phyloP scores from a whole-genome alignment of 2,888 invertebrate genomes.

The Nymphalis polychloros region DNA sequence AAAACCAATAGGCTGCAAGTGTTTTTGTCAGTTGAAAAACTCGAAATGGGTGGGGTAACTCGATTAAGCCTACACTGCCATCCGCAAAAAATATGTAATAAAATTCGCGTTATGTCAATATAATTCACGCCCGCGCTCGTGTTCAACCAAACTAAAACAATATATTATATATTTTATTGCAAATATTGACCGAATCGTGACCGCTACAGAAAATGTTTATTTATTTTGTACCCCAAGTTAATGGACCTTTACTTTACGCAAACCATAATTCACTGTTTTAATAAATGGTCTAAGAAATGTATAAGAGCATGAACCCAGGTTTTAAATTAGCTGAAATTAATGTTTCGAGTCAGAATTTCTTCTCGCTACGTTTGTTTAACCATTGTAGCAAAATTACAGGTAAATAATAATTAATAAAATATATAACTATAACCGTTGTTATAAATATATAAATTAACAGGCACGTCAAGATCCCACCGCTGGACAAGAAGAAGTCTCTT shows the following conservation, averaged over 20 bases:
- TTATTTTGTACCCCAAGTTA: conserved; percentile 11
- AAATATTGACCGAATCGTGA: neutral
- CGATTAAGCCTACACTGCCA: no score
- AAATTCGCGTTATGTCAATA: neutral
- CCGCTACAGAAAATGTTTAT: conserved; percentile 15
- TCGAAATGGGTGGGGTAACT: no score
- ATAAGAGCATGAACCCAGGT: conserved; percentile 19
- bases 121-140: neutral
- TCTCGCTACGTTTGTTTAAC: conserved; percentile 7
- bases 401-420: neutral
- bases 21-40: no score
- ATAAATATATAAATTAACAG: no score
- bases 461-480: no score
- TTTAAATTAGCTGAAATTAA: conserved; percentile 15
- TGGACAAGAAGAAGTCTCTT: no score
- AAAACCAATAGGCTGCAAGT: no score
- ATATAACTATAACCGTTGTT: no score
- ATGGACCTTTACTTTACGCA: conserved; percentile 13
- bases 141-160: neutral
- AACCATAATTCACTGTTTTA: conserved; percentile 19
- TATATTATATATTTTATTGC: neutral
- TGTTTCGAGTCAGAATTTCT: neutral
- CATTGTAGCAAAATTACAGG: neutral
- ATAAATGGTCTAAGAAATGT: conserved; percentile 22
- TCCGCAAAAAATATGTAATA: no score